Percentiles rank a stretch among this genome's conserved stretches.
These are phyloP conservation scores for Microctonus brassicae DNA, from an alignment of 2,888 invertebrate genomes.

Conservation along the genomic window DNA sequence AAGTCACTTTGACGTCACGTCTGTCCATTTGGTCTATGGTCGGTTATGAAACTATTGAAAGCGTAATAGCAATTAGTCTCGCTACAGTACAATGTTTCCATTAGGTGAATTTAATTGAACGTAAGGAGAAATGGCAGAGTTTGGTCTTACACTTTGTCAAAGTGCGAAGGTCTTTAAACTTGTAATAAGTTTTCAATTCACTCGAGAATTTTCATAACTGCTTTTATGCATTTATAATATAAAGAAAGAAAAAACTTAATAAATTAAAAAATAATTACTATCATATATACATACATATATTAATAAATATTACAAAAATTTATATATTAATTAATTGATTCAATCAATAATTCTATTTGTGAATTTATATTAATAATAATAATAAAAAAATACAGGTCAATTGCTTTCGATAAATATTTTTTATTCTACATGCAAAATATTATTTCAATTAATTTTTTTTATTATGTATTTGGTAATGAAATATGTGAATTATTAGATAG, in stretches of 20 bases:
- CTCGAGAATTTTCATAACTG: neutral
- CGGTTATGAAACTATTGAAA: neutral
- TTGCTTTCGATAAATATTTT: neutral
- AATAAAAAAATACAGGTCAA: neutral
- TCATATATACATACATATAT: no score
- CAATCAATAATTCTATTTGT: neutral
- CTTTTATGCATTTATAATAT: no score
- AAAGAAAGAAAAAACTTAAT: no score
- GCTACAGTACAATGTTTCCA: neutral
- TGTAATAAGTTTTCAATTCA: neutral
- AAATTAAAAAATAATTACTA: no score
- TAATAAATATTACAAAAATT: no score
- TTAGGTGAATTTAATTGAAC: neutral
- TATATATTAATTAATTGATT: neutral
- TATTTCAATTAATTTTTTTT: neutral
- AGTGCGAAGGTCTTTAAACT: neutral
- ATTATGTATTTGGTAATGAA: no score
- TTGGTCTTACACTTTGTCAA: neutral
- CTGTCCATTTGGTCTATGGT: neutral
- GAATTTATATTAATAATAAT: no score
- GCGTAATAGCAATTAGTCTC: neutral
- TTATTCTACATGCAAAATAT: neutral
- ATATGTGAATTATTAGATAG: no score
- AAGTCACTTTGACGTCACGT: neutral
- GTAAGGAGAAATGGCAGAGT: neutral